Evolutionary conservation across 2,113 vertebrate species (phyloP).

Genomic region (Chionomys nivalis): DNA sequence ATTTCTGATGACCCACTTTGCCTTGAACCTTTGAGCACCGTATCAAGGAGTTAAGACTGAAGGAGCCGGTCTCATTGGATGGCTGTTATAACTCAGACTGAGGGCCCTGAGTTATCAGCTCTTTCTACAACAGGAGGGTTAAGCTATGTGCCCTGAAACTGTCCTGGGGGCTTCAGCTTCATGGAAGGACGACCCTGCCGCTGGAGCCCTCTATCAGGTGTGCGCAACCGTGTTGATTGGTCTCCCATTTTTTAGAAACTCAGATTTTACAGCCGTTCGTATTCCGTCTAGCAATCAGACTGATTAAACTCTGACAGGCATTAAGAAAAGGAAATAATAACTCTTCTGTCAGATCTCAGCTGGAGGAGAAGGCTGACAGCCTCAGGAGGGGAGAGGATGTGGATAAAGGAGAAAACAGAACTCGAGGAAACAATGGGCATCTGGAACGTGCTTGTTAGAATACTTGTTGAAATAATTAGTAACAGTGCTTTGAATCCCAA

Average conservation of each 20-base stretch:
- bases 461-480: conserved; percentile 53
- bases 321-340: conserved; percentile 58
- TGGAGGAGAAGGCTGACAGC: conserved; percentile 45
- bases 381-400: not conserved
- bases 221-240: conserved; percentile 55
- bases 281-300: conserved; percentile 66
- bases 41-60: not conserved
- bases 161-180: not conserved
- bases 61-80: not conserved
- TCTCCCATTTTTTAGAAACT: conserved; percentile 63
- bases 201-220: conserved; percentile 17
- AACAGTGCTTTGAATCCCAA: conserved; percentile 39
- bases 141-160: not conserved
- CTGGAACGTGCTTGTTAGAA: conserved; percentile 26
- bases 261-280: conserved; percentile 56
- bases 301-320: conserved; percentile 71
- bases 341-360: conserved; percentile 55
- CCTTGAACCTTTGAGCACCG: not conserved
- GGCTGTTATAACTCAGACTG: not conserved
- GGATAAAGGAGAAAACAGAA: conserved; percentile 31
- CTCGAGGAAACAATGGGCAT: conserved; percentile 35
- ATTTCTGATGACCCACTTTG: not conserved
- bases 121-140: not conserved
- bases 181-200: accelerated
- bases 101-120: not conserved